Base-by-base conservation (phyloP, 2,888 invertebrate species). In the Dryococelus australis region DNA sequence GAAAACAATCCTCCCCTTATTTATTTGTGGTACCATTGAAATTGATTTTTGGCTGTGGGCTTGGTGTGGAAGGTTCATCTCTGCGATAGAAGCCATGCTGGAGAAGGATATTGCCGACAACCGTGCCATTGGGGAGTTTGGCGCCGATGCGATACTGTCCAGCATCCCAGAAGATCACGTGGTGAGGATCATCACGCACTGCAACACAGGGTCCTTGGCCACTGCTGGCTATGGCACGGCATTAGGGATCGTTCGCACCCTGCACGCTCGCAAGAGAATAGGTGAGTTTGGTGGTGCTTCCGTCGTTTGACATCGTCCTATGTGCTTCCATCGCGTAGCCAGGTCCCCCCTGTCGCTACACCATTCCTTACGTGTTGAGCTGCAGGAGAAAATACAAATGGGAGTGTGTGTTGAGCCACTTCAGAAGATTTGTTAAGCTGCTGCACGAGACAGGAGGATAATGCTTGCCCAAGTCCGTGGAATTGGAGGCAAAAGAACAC, bases 181-280 rank as follows among this genome's bases (percentile, higher is more conserved):
- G 86, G 95, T 97, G 4, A 94, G 95, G 89, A 94, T 99, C 87
- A 93, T 99, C 86, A 99, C 99, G 4, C 99, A 99, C 92, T 99
- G 99, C 92, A 99, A 99, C 92, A 99, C 99, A 0, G 99, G 99
- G 0, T 98, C 99, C 5, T 94, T 99, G 90, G 99, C 99, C 0
- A 99, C 99, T 8, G 98, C 98, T 84, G 99, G 98, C 80, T 98
- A 98, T 93, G 99, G 99, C 28, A 99, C 99, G 26, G 99, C 99
- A 20, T 94, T 99, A 90, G 99, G 99, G 91, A 98, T 99, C 53
- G 96, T 99, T 89, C 95, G 99, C 89, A 95, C 96, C 87, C 94
- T 87, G 8, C 85, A 87, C 16, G 53, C 87, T n/a, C 92, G 94
- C 89, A 95, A 95, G 91, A 94, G 94, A 92, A 93, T 97, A 91